Conservation (phyloP, 2,888 invertebrate genomes). For the Lypha dubia region DNA sequence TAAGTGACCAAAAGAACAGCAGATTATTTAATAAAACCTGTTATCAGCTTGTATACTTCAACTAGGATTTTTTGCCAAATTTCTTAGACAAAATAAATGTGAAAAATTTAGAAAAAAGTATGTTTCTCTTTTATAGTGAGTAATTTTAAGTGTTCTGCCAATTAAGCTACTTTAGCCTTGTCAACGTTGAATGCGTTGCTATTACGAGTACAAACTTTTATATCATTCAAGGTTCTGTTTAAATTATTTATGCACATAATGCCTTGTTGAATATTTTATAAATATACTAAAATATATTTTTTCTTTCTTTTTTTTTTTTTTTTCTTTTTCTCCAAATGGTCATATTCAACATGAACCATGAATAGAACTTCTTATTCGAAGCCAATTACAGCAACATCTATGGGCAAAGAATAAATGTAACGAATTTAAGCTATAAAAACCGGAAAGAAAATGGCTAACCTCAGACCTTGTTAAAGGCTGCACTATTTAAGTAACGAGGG, state of each 20-base stretch:
- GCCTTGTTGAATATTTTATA: constrained; percentile 9
- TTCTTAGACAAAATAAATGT: not conserved
- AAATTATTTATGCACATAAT: constrained; percentile 15
- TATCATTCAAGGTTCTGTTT: constrained; percentile 10
- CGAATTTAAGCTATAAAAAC: constrained; percentile 12
- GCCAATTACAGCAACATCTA: constrained; percentile 1
- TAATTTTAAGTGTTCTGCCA: constrained; percentile 2
- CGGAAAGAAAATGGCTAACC: constrained; percentile 40
- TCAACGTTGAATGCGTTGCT: constrained; percentile 5
- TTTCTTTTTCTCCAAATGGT: not conserved
- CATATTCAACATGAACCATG: not conserved
- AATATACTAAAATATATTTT: not conserved
- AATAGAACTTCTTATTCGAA: not conserved
- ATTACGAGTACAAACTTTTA: not conserved
- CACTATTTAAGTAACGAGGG: not conserved
- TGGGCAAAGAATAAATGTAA: not conserved
- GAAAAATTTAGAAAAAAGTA: not conserved
- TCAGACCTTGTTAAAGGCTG: constrained; percentile 45
- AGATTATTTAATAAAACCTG: too few species aligned
- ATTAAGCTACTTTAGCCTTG: not conserved
- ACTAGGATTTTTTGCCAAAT: too few species aligned
- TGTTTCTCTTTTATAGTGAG: not conserved
- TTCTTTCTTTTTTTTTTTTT: not conserved
- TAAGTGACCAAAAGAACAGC: too few species aligned
- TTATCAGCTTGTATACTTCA: too few species aligned